Evolutionary conservation across 2,113 vertebrate genomes (phyloP).

Genomic region (Pachycephala philippinensis): DNA sequence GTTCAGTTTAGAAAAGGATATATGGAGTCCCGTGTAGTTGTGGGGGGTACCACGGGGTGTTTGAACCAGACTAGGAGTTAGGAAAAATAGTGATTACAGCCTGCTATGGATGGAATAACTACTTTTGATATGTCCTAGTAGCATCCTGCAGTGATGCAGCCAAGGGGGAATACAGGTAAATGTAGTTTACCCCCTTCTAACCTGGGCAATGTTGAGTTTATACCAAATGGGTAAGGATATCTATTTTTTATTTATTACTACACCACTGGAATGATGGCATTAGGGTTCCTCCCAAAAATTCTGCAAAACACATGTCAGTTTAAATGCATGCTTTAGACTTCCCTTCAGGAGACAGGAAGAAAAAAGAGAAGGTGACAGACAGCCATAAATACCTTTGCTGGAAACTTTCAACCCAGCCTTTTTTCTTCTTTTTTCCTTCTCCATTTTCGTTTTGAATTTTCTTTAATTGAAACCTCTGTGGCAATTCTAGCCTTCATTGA

Average conservation of each 20-base stretch:
- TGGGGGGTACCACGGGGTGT: not conserved
- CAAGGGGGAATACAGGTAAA: slow-evolving; percentile 4
- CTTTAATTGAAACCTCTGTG: slow-evolving; percentile 52
- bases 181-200: not conserved
- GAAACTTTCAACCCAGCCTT: not conserved
- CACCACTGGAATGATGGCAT: not conserved
- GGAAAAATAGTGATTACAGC: slow-evolving; percentile 24
- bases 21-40: not conserved
- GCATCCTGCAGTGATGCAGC: slow-evolving; percentile 10
- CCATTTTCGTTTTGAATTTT: slow-evolving; percentile 34
- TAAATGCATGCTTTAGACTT: not conserved
- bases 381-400: slow-evolving; percentile 6
- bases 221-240: not conserved
- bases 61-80: not conserved
- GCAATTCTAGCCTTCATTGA: slow-evolving; percentile 48
- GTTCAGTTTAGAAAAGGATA: not conserved
- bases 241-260: slow-evolving; percentile 14
- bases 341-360: not conserved
- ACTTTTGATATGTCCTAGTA: not conserved
- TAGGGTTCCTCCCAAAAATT: not conserved
- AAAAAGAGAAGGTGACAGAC: not conserved
- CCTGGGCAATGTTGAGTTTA: not conserved
- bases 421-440: not conserved
- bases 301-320: not conserved
- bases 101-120: not conserved